Percentiles rank a stretch among this genome's conserved stretches.
Evolutionary conservation across 2,888 invertebrate genomes (phyloP).

Genomic region (Phyllotreta cruciferae): DNA sequence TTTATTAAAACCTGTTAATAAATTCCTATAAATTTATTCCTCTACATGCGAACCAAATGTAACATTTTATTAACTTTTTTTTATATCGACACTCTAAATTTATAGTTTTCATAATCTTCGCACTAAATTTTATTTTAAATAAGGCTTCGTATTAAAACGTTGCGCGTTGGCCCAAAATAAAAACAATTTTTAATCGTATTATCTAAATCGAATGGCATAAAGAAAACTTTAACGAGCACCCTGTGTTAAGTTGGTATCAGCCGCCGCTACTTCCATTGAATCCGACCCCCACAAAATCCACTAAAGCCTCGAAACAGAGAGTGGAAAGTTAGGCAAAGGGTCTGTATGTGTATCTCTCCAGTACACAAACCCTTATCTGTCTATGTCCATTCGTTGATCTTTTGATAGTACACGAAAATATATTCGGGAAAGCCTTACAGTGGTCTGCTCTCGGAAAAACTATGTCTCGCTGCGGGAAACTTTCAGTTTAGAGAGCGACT

Average conservation of each 20-base stretch:
- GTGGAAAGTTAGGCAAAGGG: constrained; percentile 35
- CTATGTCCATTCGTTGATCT: constrained; percentile 35
- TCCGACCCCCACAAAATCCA: constrained; percentile 32
- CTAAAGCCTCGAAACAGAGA: constrained; percentile 25
- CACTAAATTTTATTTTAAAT: no score
- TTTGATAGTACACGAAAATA: constrained; percentile 37
- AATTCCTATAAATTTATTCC: not conserved
- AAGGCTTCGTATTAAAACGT: no score
- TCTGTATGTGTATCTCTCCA: constrained; percentile 32
- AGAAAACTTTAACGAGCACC: constrained; percentile 1
- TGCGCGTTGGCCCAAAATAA: no score
- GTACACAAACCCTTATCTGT: constrained; percentile 36
- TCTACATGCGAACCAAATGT: no score
- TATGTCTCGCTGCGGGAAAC: constrained; percentile 28
- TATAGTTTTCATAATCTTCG: no score
- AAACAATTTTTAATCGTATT: no score
- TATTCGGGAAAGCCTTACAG: constrained; percentile 35
- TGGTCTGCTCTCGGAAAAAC: constrained; percentile 34
- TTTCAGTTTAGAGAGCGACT: constrained; percentile 27
- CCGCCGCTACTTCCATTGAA: constrained; percentile 26
- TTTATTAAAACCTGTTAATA: constrained; percentile 3
- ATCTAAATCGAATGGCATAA: no score
- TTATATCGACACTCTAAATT: no score
- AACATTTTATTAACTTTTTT: no score
- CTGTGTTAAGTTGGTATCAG: not conserved